Percentiles rank a stretch among this genome's conserved stretches.
These are phyloP conservation scores for Tigriopus japonicus DNA, from an alignment of 1,140 invertebrate species.

Conservation along the genomic window DNA sequence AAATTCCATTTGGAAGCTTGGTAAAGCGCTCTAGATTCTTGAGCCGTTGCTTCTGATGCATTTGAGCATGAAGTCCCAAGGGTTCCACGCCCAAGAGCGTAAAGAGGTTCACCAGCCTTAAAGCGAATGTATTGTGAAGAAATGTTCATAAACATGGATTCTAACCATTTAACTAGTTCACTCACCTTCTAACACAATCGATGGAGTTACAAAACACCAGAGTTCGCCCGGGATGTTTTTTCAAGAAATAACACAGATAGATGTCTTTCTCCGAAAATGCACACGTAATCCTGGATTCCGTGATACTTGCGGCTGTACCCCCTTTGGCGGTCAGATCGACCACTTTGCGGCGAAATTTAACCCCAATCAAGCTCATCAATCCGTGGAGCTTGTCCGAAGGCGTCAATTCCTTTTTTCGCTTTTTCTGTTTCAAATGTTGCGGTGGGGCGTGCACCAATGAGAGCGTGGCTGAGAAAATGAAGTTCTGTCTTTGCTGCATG, in stretches of 20 bases:
- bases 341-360: slow-evolving; percentile 54
- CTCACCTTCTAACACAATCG: slow-evolving; percentile 17
- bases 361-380: slow-evolving; percentile 23
- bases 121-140: too few relatives aligned
- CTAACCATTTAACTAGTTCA: too few relatives aligned
- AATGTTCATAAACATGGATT: too few relatives aligned
- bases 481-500: slow-evolving; percentile 51
- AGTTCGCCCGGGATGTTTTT: slow-evolving; percentile 19
- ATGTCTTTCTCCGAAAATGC: slow-evolving; percentile 17
- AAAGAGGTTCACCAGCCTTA: slow-evolving; percentile 61
- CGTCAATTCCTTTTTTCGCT: slow-evolving; percentile 37
- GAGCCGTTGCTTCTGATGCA: slow-evolving; percentile 82
- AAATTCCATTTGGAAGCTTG: slow-evolving; percentile 44
- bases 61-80: slow-evolving; percentile 73
- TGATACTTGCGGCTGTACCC: slow-evolving; percentile 58
- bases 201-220: slow-evolving; percentile 46
- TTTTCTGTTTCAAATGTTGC: slow-evolving; percentile 46
- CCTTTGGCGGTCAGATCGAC: slow-evolving; percentile 59
- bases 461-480: slow-evolving; percentile 94
- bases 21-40: slow-evolving; percentile 86
- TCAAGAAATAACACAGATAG: slow-evolving; percentile 19
- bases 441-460: slow-evolving; percentile 71
- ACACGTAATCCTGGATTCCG: slow-evolving; percentile 44
- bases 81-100: slow-evolving; percentile 53
- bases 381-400: slow-evolving; percentile 47